Percentiles rank a stretch among this genome's conserved stretches.
Evolutionary conservation across 2,113 vertebrate species (phyloP).

Genomic region (Thalassoma bifasciatum): DNA sequence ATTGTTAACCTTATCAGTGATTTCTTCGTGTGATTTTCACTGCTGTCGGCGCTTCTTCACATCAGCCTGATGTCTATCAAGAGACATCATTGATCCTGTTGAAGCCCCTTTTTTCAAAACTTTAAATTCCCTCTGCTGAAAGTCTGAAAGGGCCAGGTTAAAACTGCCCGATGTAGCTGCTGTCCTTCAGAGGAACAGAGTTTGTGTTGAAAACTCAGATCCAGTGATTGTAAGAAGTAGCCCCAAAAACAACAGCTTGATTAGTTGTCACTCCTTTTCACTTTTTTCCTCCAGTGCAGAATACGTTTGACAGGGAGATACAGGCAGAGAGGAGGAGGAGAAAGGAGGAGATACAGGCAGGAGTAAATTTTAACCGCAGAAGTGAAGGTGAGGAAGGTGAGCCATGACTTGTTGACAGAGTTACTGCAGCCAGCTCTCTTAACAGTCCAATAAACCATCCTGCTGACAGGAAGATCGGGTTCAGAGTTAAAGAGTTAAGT

Average conservation of each 20-base stretch:
- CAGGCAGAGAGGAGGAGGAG: conserved; percentile 41
- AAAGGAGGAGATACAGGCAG: conserved; percentile 27
- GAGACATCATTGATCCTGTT: too few relatives aligned
- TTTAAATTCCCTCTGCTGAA: too few relatives aligned
- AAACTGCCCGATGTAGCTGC: not conserved
- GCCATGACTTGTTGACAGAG: conserved; percentile 12
- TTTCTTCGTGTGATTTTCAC: too few relatives aligned
- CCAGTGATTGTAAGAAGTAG: not conserved
- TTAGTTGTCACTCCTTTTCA: conserved; percentile 28
- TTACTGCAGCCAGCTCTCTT: not conserved
- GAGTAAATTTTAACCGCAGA: conserved; percentile 50
- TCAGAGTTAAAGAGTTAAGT: not conserved
- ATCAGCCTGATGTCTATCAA: too few relatives aligned
- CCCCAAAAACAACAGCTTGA: not conserved
- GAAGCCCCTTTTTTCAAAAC: too few relatives aligned
- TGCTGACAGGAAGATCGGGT: not conserved
- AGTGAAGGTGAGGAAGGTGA: conserved; percentile 50
- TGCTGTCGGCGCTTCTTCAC: too few relatives aligned
- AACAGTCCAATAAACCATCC: not conserved
- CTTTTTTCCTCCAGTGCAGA: conserved; percentile 47
- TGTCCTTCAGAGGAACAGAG: not conserved
- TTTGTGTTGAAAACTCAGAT: not conserved
- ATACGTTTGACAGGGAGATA: conserved; percentile 53
- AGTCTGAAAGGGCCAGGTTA: too few relatives aligned
- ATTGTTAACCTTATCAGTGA: too few relatives aligned